Percentiles rank a stretch among this genome's conserved stretches.
phyloP scores from a whole-genome alignment of 1,140 invertebrate genomes.

The Helicoverpa armigera region DNA sequence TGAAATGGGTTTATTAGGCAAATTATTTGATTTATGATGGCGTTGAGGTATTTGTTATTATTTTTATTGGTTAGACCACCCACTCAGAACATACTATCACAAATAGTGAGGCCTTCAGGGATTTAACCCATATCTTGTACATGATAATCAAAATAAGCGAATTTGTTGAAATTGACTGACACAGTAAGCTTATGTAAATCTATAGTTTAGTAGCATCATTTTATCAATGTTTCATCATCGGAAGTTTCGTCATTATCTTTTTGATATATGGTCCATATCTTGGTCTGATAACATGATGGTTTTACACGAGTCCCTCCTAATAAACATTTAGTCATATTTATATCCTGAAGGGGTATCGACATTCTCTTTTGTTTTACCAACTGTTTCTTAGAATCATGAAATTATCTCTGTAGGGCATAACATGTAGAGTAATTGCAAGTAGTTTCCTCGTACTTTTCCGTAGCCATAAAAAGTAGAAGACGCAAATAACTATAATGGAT shows the following conservation, averaged over 20 bases:
- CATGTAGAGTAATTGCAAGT: not conserved
- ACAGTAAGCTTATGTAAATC: not conserved
- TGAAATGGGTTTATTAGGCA: conserved; percentile 3
- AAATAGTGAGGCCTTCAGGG: not conserved
- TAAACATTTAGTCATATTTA: no score
- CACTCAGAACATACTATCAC: not conserved
- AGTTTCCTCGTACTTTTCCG: not conserved
- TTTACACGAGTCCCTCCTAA: no score
- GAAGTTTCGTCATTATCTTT: not conserved
- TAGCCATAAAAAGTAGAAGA: conserved; percentile 29
- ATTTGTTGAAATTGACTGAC: not conserved
- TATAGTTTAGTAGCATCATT: not conserved
- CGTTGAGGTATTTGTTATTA: conserved; percentile 17
- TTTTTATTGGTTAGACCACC: conserved; percentile 15
- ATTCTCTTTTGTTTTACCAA: no score
- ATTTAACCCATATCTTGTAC: not conserved
- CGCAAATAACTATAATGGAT: conserved; percentile 21
- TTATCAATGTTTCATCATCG: not conserved
- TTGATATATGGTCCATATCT: not conserved
- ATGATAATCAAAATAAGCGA: not conserved
- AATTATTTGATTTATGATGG: conserved; percentile 16
- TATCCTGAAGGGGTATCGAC: no score
- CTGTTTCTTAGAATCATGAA: not conserved
- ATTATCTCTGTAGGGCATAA: not conserved
- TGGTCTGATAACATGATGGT: no score